These are phyloP conservation scores for Campylorhamphus procurvoides DNA, from an alignment of 2,113 vertebrate species.

Conservation along the genomic window DNA sequence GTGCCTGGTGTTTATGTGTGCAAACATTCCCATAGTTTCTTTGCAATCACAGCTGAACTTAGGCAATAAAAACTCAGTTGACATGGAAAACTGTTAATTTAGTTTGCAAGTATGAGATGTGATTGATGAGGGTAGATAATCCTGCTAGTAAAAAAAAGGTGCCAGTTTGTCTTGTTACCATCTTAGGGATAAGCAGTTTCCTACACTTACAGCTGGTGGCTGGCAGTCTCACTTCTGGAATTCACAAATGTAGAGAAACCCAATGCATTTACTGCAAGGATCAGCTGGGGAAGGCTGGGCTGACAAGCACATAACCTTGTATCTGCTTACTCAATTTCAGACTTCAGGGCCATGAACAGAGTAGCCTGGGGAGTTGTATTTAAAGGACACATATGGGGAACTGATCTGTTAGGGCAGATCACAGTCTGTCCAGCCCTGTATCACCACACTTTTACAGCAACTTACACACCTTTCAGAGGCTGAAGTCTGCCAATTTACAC, in stretches of 20 bases:
- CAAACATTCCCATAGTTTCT: conserved; percentile 42
- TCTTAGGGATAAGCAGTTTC: conserved; percentile 34
- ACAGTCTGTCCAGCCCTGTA: neutral
- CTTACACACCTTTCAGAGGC: neutral
- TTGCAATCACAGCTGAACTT: neutral
- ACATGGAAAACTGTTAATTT: conserved; percentile 39
- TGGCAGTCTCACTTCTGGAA: neutral
- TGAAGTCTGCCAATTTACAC: neutral
- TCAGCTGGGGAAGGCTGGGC: neutral
- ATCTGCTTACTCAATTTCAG: conserved; percentile 42
- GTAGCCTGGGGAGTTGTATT: neutral
- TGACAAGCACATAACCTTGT: conserved; percentile 46
- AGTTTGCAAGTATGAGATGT: conserved; percentile 5
- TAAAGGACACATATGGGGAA: neutral
- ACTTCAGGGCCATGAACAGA: conserved; percentile 10
- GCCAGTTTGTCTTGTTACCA: conserved; percentile 12
- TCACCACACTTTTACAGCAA: neutral
- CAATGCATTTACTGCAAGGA: conserved; percentile 14
- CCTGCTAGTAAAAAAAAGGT: neutral
- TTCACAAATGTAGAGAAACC: conserved; percentile 33
- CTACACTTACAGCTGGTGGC: neutral
- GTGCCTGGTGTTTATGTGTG: conserved; percentile 37
- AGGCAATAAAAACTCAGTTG: conserved; percentile 20
- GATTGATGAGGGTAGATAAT: conserved; percentile 23
- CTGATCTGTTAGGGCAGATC: neutral